These are phyloP conservation scores for Pteropus rufus DNA, from an alignment of 2,797 vertebrate species.

Conservation along the genomic window DNA sequence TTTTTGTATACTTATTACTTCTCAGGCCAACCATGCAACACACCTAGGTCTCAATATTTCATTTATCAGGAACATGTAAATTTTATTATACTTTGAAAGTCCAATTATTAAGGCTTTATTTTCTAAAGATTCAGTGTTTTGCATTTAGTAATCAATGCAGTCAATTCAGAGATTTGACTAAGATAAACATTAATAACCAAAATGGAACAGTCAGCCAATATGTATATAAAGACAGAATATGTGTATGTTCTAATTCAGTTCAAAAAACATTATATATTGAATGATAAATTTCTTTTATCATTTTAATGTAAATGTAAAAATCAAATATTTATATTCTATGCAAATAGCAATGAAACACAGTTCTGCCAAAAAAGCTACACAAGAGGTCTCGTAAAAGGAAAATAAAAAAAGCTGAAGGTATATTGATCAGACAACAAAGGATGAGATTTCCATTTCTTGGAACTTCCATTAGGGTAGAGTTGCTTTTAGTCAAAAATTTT, in stretches of 20 bases:
- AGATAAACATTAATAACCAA: slow-evolving; percentile 14
- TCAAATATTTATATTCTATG: neutral
- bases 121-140: neutral
- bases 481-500: neutral
- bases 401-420: neutral
- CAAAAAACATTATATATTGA: neutral
- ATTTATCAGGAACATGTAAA: neutral
- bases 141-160: neutral
- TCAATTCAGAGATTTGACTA: neutral
- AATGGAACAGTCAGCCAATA: neutral
- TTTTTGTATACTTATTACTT: neutral
- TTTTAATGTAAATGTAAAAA: neutral
- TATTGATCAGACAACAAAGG: neutral
- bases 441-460: neutral
- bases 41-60: neutral
- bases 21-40: neutral
- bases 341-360: neutral
- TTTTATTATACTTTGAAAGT: neutral
- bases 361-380: neutral
- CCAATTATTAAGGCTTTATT: neutral
- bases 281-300: neutral
- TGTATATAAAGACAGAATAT: neutral
- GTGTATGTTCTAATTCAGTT: neutral
- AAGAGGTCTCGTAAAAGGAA: neutral
- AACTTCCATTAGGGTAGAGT: neutral